A percentile compares a stretch with the other conserved stretches of the same genome.
Evolutionary conservation across 2,888 invertebrate species (phyloP).

Genomic region (Chironomus riparius): DNA sequence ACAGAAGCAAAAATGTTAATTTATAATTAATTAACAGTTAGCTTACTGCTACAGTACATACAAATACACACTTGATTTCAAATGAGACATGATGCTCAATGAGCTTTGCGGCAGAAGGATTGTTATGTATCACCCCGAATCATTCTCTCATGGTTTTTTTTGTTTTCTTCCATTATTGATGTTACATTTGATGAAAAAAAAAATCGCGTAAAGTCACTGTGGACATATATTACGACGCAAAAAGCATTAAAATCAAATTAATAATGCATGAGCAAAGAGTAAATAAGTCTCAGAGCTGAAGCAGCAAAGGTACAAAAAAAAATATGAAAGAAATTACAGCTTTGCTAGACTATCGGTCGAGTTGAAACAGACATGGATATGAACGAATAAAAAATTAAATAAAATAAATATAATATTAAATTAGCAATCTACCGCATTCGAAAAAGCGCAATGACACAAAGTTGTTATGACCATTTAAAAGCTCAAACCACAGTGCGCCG

Average conservation of each 20-base stretch:
- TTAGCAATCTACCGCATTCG: constrained; percentile 26
- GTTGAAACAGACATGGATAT: background rate
- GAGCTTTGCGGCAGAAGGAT: background rate
- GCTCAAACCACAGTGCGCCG: constrained; percentile 17
- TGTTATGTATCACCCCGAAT: background rate
- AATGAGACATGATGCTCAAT: constrained; percentile 1
- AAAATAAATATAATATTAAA: constrained; percentile 1
- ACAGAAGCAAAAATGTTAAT: background rate
- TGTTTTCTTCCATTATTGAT: background rate
- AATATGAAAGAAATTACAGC: background rate
- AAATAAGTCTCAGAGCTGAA: background rate
- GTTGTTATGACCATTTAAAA: constrained; percentile 25
- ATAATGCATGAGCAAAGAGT: constrained; percentile 17
- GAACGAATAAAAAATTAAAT: constrained; percentile 1
- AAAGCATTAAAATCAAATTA: constrained; percentile 25
- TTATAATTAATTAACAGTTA: constrained; percentile 25
- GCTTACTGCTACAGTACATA: background rate
- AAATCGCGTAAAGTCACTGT: background rate
- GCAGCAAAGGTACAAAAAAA: too few relatives aligned
- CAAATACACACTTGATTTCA: background rate
- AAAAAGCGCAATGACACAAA: constrained; percentile 7
- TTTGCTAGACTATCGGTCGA: background rate
- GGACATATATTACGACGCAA: background rate
- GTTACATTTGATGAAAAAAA: background rate
- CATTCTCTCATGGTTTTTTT: background rate